phyloP scores from a whole-genome alignment of 2,888 invertebrate genomes.

The Ormyrus pomaceus region DNA sequence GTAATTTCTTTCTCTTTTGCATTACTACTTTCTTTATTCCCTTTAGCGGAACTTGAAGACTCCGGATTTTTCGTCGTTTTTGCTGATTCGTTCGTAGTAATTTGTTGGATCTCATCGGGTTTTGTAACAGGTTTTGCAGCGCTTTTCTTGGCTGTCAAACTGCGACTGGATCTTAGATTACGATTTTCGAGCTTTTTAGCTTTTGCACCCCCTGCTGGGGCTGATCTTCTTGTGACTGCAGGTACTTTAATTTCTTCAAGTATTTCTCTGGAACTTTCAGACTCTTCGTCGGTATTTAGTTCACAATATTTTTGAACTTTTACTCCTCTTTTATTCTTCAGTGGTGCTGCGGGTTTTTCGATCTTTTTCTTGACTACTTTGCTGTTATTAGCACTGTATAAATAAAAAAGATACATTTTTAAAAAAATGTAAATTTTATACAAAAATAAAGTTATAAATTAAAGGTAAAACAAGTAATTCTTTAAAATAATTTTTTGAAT shows the following conservation, averaged over 20 bases:
- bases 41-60: not conserved
- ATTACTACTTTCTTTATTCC: conserved; percentile 4
- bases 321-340: conserved; percentile 65
- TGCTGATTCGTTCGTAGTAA: not conserved
- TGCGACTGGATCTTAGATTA: conserved; percentile 64
- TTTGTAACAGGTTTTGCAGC: not conserved
- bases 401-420: no score
- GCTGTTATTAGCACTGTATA: not conserved
- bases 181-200: conserved; percentile 60
- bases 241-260: conserved; percentile 60
- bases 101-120: conserved; percentile 2
- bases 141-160: conserved; percentile 12
- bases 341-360: not conserved
- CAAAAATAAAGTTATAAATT: not conserved
- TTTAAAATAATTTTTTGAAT: not conserved
- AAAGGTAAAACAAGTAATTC: not conserved
- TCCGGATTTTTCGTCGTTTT: conserved; percentile 23
- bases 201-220: not conserved
- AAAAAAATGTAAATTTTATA: not conserved
- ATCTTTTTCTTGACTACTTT: conserved; percentile 42
- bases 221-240: conserved; percentile 21
- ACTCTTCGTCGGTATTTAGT: conserved; percentile 69
- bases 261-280: conserved; percentile 65
- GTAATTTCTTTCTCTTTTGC: conserved; percentile 35
- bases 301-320: conserved; percentile 69